Base-by-base conservation (phyloP, 2,888 invertebrate genomes). In the Capitulum mitella region DNA sequence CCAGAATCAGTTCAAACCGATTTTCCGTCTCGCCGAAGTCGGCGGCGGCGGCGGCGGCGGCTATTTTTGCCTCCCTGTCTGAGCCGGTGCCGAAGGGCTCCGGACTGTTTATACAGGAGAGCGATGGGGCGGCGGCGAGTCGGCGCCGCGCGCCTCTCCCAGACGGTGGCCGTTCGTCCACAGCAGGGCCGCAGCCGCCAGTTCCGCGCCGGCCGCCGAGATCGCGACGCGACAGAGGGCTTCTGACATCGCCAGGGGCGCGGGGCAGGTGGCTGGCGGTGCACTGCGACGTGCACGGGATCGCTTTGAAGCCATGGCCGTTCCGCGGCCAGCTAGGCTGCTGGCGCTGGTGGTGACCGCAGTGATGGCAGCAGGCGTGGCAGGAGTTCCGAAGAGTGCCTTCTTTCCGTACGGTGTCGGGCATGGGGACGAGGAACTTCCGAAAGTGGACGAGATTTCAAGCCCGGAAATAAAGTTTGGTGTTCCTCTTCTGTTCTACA, bases 401-500 rank as follows among this genome's bases (percentile, higher is more conserved):
- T 77, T 81, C 40, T 81, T 79, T 77, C 77, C 77, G 32, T 80
- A 46, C 48, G 81, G 81, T 5, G 70, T 64, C 40, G 79, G 78
- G 29, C 79, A 79, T 22, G 81, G 81, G 0, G 81, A 81, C 76
- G 43, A 78, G 0, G 29, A 32, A 16, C 78, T 81, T 40, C 79
- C 77, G 5, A 37, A 54, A 0, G 40, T 43, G 22, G 81, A 81
- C 46, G 81, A 81, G n/a, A 77, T 78, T 14, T 79, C 81, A n/a
- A 80, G 81, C 32, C 54, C 79, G 3, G 80, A 81, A 79, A 78
- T 80, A 40, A 78, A 48, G 8, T 78, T 81, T 19, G 26, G 77
- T 34, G 78, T 64, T 8, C 81, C 81, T 26, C 76, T 81, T 34
- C 46, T 80, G 37, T 81, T 78, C 77, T 81, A 79, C 75, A 80